A percentile compares a stretch with the other conserved stretches of the same genome.
phyloP scores from a whole-genome alignment of 2,113 vertebrate species.

The Aegotheles bennettii region DNA sequence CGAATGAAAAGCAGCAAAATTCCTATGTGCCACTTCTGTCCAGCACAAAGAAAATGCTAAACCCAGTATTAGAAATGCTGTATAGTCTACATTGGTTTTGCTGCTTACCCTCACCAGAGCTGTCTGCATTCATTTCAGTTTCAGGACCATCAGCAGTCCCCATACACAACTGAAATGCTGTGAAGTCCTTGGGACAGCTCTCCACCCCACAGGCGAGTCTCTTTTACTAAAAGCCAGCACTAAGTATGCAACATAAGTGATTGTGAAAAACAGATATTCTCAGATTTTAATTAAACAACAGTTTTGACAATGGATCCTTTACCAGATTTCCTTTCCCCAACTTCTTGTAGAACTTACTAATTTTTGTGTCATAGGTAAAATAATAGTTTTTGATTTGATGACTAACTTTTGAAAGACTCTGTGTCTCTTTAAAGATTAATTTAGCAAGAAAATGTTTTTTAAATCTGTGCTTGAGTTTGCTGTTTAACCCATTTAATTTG shows the following conservation, averaged over 20 bases:
- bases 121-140: not conserved
- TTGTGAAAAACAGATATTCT: not conserved
- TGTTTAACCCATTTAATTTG: not conserved
- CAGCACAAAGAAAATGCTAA: not conserved
- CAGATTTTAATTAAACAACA: not conserved
- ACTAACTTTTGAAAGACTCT: not conserved
- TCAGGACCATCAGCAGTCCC: not conserved
- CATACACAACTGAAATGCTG: accelerated
- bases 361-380: not conserved
- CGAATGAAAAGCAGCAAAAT: not conserved
- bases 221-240: not conserved
- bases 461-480: not conserved
- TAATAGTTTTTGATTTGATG: not conserved
- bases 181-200: not conserved
- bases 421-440: not conserved
- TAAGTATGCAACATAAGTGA: not conserved
- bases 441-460: not conserved
- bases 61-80: not conserved
- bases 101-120: not conserved
- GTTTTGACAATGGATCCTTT: not conserved
- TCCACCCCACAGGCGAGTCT: accelerated
- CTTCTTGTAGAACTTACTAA: not conserved
- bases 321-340: not conserved
- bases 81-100: not conserved
- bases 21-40: not conserved